A percentile compares a stretch with the other conserved stretches of the same genome.
Conservation (phyloP, 2,888 invertebrate species). For the Nowickia ferox region DNA sequence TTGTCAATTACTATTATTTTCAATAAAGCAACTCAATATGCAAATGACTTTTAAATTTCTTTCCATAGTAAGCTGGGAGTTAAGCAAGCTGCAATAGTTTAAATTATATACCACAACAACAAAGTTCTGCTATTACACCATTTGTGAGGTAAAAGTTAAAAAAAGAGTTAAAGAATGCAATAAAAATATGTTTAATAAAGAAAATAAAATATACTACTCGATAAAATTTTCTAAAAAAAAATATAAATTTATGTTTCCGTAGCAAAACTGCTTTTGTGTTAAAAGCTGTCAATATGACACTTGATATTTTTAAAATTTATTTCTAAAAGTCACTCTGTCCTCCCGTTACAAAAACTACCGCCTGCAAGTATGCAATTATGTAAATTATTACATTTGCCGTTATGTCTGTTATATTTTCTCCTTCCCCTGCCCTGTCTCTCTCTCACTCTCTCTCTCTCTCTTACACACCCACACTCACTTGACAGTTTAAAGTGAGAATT, state of each 20-base stretch:
- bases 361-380: slow-evolving; percentile 56
- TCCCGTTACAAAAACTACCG: slow-evolving; percentile 18
- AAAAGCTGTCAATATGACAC: slow-evolving; percentile 4
- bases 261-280: not conserved
- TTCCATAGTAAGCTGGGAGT: slow-evolving; percentile 14
- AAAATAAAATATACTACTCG: too few relatives aligned
- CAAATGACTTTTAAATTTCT: slow-evolving; percentile 67
- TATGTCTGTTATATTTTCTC: not conserved
- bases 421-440: too few relatives aligned
- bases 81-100: not conserved
- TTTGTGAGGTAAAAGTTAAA: not conserved
- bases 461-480: not conserved
- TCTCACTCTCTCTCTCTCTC: not conserved
- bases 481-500: not conserved
- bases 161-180: too few relatives aligned
- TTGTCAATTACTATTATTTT: slow-evolving; percentile 70
- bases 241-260: not conserved
- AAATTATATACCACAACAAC: too few relatives aligned
- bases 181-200: too few relatives aligned
- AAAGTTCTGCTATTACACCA: slow-evolving; percentile 6
- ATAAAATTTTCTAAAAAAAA: not conserved
- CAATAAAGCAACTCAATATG: slow-evolving; percentile 69
- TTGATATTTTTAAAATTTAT: slow-evolving; percentile 45
- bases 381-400: slow-evolving; percentile 59
- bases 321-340: slow-evolving; percentile 24